A percentile compares a stretch with the other conserved stretches of the same genome.
These are phyloP conservation scores for Pachyrhynchus sulphureomaculatus DNA, from an alignment of 1,140 invertebrate genomes.

Conservation along the genomic window DNA sequence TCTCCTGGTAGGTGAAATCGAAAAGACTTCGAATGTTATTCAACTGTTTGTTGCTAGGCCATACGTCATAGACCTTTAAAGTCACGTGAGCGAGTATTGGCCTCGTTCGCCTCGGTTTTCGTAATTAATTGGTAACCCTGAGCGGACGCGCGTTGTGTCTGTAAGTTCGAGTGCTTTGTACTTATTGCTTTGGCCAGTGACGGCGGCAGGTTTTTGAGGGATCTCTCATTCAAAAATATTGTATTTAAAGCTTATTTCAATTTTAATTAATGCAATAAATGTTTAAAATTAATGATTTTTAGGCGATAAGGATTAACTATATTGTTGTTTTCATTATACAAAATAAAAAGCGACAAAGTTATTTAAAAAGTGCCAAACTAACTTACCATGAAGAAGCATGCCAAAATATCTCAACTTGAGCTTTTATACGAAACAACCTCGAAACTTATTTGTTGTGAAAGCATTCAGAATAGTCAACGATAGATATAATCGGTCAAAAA, in stretches of 20 bases:
- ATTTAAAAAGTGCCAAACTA: too few relatives aligned
- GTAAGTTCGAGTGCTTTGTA: conserved; percentile 11
- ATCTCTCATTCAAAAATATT: too few relatives aligned
- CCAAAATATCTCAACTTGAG: too few relatives aligned
- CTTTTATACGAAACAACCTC: too few relatives aligned
- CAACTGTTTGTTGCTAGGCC: conserved; percentile 35
- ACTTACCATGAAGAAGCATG: too few relatives aligned
- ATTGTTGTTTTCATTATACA: too few relatives aligned
- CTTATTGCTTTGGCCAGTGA: conserved; percentile 10
- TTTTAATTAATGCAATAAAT: not conserved
- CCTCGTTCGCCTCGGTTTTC: conserved; percentile 28
- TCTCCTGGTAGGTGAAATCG: conserved; percentile 17
- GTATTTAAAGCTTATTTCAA: not conserved
- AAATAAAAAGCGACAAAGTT: too few relatives aligned
- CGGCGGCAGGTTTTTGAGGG: too few relatives aligned
- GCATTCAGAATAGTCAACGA: too few relatives aligned
- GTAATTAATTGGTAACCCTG: conserved; percentile 33
- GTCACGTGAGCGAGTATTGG: conserved; percentile 27
- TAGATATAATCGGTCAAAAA: too few relatives aligned
- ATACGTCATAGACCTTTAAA: conserved; percentile 29
- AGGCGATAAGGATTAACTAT: too few relatives aligned
- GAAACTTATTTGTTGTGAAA: too few relatives aligned
- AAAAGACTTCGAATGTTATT: conserved; percentile 30
- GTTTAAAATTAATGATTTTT: not conserved
- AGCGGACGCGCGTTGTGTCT: conserved; percentile 19